Base-by-base conservation (phyloP, 1,140 invertebrate species). In the Drosophila ercepeae region DNA sequence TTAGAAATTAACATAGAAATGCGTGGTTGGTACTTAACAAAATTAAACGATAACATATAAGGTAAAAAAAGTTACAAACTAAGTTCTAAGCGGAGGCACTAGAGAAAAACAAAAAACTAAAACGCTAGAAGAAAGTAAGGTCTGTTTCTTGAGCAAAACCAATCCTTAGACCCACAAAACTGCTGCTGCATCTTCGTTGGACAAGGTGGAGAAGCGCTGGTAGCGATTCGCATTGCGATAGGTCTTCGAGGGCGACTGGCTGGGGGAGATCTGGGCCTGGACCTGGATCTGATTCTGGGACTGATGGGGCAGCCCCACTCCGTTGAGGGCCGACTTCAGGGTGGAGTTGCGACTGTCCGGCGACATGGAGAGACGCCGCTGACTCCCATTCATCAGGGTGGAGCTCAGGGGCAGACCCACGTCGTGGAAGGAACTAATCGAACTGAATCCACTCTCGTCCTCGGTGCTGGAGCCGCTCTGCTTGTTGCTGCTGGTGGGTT, bases 371-470 rank as follows among this genome's bases (percentile, higher is more conserved):
- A 71, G 46, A 2, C 79, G 78, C 16, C 78, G 42, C 14, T 76
- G 57, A 23, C 18, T 88, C 46, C 48, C 46, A 45, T 64, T n/a
- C 64, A 91, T 72, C 41, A 89, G 55, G 0, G 91, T 92, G 8
- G 92, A 91, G 58, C 91, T 89, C 3, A 90, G 59, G 0, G 95
- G 95, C 59, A 95, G 90, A 1, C 95, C 95, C 16, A 95, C 93
- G 75, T 96, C 95, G 89, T 96, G 95, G 75, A 96, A 96, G 2
- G 95, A 96, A 88, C 94, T 96, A 92, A 96, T 95, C 2, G 95
- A 96, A 9, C 95, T 96, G 89, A 96, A 96, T 9, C 96, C 96
- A 78, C 95, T 96, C 79, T 96, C 95, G 69, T 96, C 95, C 79
- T 96, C 95, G 0, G 90, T 91, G 41, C 89, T 88, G 18, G 90